These are phyloP conservation scores for Xylocampa areola DNA, from an alignment of 2,888 invertebrate genomes.

Conservation along the genomic window DNA sequence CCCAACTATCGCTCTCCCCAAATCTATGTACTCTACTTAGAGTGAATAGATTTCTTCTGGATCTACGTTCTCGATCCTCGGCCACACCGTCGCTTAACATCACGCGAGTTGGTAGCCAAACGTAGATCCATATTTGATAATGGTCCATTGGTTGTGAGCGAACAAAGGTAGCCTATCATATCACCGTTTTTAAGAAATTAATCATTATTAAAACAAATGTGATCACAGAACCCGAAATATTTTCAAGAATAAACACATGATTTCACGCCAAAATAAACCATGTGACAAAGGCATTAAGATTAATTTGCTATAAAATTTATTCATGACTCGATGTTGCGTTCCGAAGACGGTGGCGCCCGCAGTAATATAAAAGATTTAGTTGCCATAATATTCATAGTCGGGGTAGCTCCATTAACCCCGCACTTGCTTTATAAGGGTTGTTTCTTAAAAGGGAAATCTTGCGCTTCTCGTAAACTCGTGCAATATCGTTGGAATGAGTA, in stretches of 20 bases:
- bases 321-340: constrained; percentile 57
- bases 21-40: no score
- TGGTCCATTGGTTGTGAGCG: no score
- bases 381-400: constrained; percentile 76
- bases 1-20: no score
- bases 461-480: constrained; percentile 49
- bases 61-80: no score
- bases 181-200: no score
- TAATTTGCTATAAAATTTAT: constrained; percentile 62
- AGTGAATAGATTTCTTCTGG: no score
- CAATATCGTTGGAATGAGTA: constrained; percentile 45
- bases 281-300: constrained; percentile 36
- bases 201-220: constrained; percentile 1
- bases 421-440: constrained; percentile 68
- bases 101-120: no score
- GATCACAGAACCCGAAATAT: constrained; percentile 2
- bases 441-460: constrained; percentile 56
- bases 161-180: no score
- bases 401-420: constrained; percentile 69
- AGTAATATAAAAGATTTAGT: constrained; percentile 78
- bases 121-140: no score
- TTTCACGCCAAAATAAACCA: constrained; percentile 22
- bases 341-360: constrained; percentile 40
- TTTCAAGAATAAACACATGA: neutral
- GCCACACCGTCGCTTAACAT: no score